phyloP scores from a whole-genome alignment of 1,140 invertebrate species.

The Apis laboriosa region DNA sequence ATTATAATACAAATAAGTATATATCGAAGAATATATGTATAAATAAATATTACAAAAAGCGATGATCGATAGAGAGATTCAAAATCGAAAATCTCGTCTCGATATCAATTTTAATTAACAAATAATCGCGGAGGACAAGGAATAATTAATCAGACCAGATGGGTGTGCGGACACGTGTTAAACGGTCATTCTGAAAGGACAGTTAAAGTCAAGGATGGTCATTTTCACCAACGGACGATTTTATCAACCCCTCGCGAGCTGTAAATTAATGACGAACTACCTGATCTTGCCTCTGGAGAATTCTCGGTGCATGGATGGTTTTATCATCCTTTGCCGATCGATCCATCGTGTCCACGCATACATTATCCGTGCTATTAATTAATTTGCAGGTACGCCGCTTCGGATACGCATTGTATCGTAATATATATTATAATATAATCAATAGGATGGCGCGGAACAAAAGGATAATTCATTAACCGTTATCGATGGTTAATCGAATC shows the following conservation, averaged over 20 bases:
- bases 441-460: not conserved
- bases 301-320: constrained; percentile 15
- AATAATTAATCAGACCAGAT: constrained; percentile 38
- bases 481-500: constrained; percentile 7
- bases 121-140: not conserved
- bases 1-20: not conserved
- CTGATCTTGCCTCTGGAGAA: constrained; percentile 34
- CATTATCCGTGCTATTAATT: constrained; percentile 42
- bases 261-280: constrained; percentile 39
- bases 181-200: constrained; percentile 26
- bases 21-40: not conserved
- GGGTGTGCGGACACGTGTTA: constrained; percentile 34
- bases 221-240: constrained; percentile 40
- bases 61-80: not conserved
- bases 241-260: constrained; percentile 43
- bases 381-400: constrained; percentile 14
- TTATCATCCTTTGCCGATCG: constrained; percentile 60
- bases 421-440: constrained; percentile 21
- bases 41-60: not conserved
- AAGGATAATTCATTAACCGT: constrained; percentile 14
- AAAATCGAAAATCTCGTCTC: not conserved
- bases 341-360: constrained; percentile 48
- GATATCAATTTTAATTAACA: constrained; percentile 7
- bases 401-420: not conserved
- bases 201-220: constrained; percentile 44